phyloP scores from a whole-genome alignment of 2,113 vertebrate genomes.

The Aramus guarauna region DNA sequence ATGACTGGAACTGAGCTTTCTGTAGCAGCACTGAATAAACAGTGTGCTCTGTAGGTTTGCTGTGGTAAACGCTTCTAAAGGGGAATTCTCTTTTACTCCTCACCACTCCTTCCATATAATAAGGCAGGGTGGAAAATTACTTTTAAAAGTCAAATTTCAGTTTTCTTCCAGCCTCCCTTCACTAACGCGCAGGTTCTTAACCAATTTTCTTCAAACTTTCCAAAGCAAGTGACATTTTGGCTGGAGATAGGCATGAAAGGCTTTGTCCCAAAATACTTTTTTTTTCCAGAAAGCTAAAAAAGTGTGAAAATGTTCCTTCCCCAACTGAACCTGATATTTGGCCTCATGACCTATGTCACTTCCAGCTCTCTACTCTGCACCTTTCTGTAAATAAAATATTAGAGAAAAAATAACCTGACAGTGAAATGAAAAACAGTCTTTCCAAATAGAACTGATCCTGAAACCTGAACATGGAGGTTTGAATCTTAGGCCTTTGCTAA shows the following conservation, averaged over 20 bases:
- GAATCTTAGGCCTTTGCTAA: not conserved
- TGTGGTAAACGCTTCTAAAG: not conserved
- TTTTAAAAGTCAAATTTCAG: not conserved
- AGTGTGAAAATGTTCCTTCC: not conserved
- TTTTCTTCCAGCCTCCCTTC: not conserved
- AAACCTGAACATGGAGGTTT: not conserved
- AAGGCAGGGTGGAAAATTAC: conserved; percentile 6
- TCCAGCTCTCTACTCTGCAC: not conserved
- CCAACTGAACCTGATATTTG: not conserved
- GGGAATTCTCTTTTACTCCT: not conserved
- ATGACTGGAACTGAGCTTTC: not conserved
- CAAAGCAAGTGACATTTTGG: conserved; percentile 6
- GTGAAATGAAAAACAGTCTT: not conserved
- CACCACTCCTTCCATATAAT: not conserved
- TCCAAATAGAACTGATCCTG: not conserved
- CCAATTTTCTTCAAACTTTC: conserved; percentile 21
- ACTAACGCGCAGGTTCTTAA: not conserved
- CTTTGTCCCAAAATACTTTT: not conserved
- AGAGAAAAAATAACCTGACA: not conserved
- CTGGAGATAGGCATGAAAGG: not conserved
- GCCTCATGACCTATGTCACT: not conserved
- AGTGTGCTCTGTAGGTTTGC: not conserved
- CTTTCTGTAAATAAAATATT: not conserved
- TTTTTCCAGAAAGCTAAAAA: not conserved
- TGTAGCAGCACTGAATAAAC: not conserved